Evolutionary conservation across 2,797 vertebrate species (phyloP).

Genomic region (Spondyliosoma cantharus): DNA sequence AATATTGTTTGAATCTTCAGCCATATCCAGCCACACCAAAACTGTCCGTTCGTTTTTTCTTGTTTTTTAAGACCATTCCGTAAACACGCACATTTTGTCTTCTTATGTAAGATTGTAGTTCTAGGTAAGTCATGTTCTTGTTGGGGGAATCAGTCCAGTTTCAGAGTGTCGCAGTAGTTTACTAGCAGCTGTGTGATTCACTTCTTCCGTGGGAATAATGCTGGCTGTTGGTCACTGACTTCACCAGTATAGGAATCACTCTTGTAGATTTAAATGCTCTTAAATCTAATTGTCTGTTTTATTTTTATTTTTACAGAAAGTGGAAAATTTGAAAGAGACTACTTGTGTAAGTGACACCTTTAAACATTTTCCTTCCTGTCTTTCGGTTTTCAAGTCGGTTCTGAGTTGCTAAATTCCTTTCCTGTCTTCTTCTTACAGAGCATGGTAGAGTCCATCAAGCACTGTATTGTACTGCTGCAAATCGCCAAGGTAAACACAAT

Average conservation of each 20-base stretch:
- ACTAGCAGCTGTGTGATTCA: slow-evolving; percentile 41
- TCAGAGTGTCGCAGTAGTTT: slow-evolving; percentile 10
- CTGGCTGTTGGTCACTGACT: slow-evolving; percentile 4
- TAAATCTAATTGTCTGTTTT: slow-evolving; percentile 17
- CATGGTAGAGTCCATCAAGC: slow-evolving; percentile 99
- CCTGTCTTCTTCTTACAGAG: slow-evolving; percentile 85
- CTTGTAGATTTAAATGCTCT: slow-evolving; percentile 9
- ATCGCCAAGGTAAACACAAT: slow-evolving; percentile 97
- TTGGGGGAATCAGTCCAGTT: slow-evolving; percentile 27
- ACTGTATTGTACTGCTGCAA: slow-evolving; percentile 99
- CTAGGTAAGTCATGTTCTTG: neutral
- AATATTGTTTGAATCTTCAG: neutral
- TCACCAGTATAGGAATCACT: neutral
- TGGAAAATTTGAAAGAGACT: slow-evolving; percentile 97
- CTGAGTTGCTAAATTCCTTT: slow-evolving; percentile 25
- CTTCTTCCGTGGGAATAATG: slow-evolving; percentile 40
- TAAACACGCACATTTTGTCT: neutral
- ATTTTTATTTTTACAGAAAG: slow-evolving; percentile 88
- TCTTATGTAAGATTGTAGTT: neutral
- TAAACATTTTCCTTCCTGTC: slow-evolving; percentile 30
- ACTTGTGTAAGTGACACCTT: slow-evolving; percentile 93
- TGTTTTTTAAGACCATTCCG: neutral
- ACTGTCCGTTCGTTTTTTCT: neutral
- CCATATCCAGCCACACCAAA: neutral
- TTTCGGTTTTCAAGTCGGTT: slow-evolving; percentile 25